Evolutionary conservation across 2,113 vertebrate genomes (phyloP).

Genomic region (Takifugu flavidus): DNA sequence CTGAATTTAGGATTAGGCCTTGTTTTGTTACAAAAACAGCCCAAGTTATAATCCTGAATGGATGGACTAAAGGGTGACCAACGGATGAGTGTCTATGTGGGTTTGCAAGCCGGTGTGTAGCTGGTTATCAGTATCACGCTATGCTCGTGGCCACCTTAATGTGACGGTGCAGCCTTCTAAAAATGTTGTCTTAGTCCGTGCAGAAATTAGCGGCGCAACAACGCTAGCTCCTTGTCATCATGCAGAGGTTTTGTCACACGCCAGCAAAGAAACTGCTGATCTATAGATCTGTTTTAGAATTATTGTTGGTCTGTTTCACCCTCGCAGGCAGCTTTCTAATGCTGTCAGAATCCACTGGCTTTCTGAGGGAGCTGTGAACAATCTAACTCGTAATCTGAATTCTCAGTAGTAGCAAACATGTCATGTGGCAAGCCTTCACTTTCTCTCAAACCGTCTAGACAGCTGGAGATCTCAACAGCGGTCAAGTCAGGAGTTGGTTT

Average conservation of each 20-base stretch:
- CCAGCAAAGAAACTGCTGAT: neutral
- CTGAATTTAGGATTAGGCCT: slow-evolving; percentile 78
- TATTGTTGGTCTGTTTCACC: neutral
- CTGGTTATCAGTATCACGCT: slow-evolving; percentile 25
- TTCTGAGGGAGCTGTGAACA: too few species aligned
- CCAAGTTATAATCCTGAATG: slow-evolving; percentile 70
- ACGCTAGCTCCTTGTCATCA: neutral
- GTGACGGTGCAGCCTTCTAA: neutral
- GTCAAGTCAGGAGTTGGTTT: too few species aligned
- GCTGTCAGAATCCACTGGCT: too few species aligned
- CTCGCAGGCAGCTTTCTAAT: too few species aligned
- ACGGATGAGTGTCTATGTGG: slow-evolving; percentile 47
- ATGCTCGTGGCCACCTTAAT: slow-evolving; percentile 28
- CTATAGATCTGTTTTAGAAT: neutral
- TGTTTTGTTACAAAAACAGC: slow-evolving; percentile 81
- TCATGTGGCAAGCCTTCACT: too few species aligned
- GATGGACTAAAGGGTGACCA: slow-evolving; percentile 58
- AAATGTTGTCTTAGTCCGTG: too few species aligned
- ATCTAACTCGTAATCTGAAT: too few species aligned
- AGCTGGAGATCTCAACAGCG: too few species aligned
- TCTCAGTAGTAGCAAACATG: too few species aligned
- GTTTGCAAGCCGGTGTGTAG: slow-evolving; percentile 39
- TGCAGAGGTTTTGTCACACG: neutral
- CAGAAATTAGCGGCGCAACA: too few species aligned
- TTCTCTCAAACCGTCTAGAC: too few species aligned